A percentile compares a stretch with the other conserved stretches of the same genome.
Evolutionary conservation across 2,797 vertebrate species (phyloP).

Genomic region (Urophycis tenuis): DNA sequence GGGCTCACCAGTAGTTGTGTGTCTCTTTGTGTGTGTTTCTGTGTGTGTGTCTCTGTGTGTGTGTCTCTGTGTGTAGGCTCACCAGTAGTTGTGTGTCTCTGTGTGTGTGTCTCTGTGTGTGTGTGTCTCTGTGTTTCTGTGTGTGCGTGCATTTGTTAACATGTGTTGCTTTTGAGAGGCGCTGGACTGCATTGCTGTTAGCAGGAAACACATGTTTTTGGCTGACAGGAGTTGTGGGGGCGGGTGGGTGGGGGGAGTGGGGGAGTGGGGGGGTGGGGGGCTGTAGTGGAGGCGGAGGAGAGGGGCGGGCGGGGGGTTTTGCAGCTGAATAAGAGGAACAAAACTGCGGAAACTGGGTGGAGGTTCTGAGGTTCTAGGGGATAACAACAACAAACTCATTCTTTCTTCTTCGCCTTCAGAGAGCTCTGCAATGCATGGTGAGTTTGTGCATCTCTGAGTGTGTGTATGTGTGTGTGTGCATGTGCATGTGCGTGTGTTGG

Average conservation of each 20-base stretch:
- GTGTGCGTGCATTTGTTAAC: constrained; percentile 12
- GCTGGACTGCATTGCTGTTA: constrained; percentile 7
- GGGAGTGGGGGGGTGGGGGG: no score
- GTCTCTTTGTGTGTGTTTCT: no score
- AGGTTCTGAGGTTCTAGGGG: constrained; percentile 38
- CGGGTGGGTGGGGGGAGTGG: no score
- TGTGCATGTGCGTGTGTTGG: constrained; percentile 7
- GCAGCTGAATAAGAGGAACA: constrained; percentile 62
- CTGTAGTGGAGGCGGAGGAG: background rate
- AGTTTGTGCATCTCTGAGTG: constrained; percentile 29
- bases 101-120: constrained; percentile 14
- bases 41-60: no score
- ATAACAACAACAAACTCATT: background rate
- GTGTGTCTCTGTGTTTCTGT: background rate
- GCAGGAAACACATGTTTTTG: constrained; percentile 68
- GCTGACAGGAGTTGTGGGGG: constrained; percentile 48
- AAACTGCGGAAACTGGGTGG: constrained; percentile 40
- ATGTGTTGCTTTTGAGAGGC: background rate
- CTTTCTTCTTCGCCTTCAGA: constrained; percentile 5
- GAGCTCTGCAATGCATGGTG: constrained; percentile 33
- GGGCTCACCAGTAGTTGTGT: no score
- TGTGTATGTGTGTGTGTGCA: constrained; percentile 1
- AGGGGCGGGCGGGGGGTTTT: no score
- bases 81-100: background rate
- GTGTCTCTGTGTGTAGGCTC: no score